Evolutionary conservation across 2,888 invertebrate genomes (phyloP).

Genomic region (Cataglyphis rosenhaueri): DNA sequence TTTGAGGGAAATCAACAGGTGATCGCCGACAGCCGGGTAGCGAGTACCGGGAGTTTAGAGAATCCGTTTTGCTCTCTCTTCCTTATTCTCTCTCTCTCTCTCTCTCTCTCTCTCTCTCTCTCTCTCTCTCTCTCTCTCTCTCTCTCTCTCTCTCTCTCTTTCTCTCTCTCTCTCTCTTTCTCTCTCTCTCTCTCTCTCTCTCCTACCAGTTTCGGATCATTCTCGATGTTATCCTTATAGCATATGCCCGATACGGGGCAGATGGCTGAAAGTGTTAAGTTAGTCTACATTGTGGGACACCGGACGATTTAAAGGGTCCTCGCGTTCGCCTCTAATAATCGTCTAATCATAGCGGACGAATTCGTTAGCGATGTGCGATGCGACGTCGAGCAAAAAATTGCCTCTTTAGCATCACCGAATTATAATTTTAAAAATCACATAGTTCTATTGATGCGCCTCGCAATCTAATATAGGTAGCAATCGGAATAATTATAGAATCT

Average conservation of each 20-base stretch:
- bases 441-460: neutral
- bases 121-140: slow-evolving; percentile 37
- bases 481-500: neutral
- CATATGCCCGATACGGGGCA: slow-evolving; percentile 81
- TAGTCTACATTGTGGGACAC: slow-evolving; percentile 63
- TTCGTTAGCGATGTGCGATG: neutral
- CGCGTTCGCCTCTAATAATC: slow-evolving; percentile 13
- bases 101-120: slow-evolving; percentile 23
- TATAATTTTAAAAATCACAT: slow-evolving; percentile 2
- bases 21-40: slow-evolving; percentile 82
- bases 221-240: slow-evolving; percentile 76
- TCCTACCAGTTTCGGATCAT: slow-evolving; percentile 73
- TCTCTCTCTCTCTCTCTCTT: slow-evolving; percentile 44
- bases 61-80: slow-evolving; percentile 50
- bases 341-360: slow-evolving; percentile 47
- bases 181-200: slow-evolving; percentile 39
- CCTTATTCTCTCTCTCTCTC: slow-evolving; percentile 22
- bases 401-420: neutral
- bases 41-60: slow-evolving; percentile 72
- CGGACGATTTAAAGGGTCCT: slow-evolving; percentile 66
- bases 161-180: slow-evolving; percentile 26
- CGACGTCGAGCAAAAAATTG: neutral
- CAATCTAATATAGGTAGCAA: slow-evolving; percentile 7
- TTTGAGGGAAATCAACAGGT: slow-evolving; percentile 80
- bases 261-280: slow-evolving; percentile 77